Base-by-base conservation (phyloP, 2,797 vertebrate genomes). In the Sebastes taczanowskii region DNA sequence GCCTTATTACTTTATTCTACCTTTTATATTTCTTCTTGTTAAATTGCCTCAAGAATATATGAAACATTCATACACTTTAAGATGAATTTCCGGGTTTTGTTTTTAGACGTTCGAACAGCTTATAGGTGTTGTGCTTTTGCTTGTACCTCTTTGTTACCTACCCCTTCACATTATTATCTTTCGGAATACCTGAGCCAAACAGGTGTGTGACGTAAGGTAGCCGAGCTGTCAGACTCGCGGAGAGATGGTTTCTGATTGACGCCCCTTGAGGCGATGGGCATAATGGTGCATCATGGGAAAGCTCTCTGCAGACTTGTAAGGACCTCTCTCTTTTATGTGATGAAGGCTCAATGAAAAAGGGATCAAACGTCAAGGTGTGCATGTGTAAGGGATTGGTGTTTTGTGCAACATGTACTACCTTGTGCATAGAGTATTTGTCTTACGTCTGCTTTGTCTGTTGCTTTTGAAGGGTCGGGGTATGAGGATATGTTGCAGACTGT, bases 131-230 rank as follows among this genome's bases (percentile, higher is more conserved):
- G 25, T 22, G 22, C 14, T 72, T 80, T 77, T 52, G 23, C 61
- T 73, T 30, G n/a, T 27, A 38, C 72, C 69, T 78, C 78, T 71
- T 78, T 78, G 76, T 80, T 80, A 80, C 83, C 59, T 49, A 71
- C 83, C 52, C 35, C 81, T 70, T 82, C 74, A 61, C 67, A 75
- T 86, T 86, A 64, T 71, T 78, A 88, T 72, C 35, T 72, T 83
- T 78, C 7, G 42, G 82, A 88, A 69, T 82, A 86, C 84, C 85
- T 78, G 88, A 84, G 85, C 80, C 87, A 82, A 92, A 82, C 87
- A 94, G 88, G 86, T 91, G 89, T 78, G 85, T 89, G 91, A 91
- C 59, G 83, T 87, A 80, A 88, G 69, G 67, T 52, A 60, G 74
- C 66, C 25, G 16, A 78, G 78, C 77, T 89, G 85, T 91, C 87